Base-by-base conservation (phyloP, 2,888 invertebrate genomes). In the Copidosoma aretas region DNA sequence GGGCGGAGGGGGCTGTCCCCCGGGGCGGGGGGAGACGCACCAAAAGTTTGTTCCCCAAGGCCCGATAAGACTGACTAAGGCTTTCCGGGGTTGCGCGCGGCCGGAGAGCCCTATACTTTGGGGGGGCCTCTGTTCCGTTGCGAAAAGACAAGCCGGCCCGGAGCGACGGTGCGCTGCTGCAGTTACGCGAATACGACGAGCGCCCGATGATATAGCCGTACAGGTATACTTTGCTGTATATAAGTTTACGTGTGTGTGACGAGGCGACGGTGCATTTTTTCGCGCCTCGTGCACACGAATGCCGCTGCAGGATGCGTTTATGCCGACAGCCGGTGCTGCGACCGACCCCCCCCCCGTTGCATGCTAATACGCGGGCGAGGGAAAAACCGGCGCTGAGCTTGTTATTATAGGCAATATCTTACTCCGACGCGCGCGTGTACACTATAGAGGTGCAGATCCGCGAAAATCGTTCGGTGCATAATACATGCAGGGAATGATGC, bases 321-420 rank as follows among this genome's bases (percentile, higher is more conserved):
- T 32, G 32, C 17, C 17, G 12, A 2, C 43, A 46, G 12, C 43
- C 43, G n/a, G 8, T 32, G 32, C 8, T 32, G 32, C 41, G 41
- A 41, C 41, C 14, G 41, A 14, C 41, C 41, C 8, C 41, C 41
- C 53, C 53, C 19, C n/a, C 24, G 22, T n/a, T 15, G 78, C 82
- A 82, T 82, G 82, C 77, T 82, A 82, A 82, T 81, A 74, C 73
- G 66, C 61, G 73, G n/a, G 19, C 32, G 58, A 51, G 21, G 61
- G 52, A 77, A 79, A 80, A 81, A 64, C 1, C 17, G 57, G 53
- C 43, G 43, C 52, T 60, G 57, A 62, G 70, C 74, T 75, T 76
- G 75, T 74, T 73, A 76, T 76, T 76, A 75, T 74, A n/a, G n/a
- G 74, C 73, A 74, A 76, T 76, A 76, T 75, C 70, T 76, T 75